Conservation (phyloP, 2,113 vertebrate species). For the Dendrocopos noguchii region DNA sequence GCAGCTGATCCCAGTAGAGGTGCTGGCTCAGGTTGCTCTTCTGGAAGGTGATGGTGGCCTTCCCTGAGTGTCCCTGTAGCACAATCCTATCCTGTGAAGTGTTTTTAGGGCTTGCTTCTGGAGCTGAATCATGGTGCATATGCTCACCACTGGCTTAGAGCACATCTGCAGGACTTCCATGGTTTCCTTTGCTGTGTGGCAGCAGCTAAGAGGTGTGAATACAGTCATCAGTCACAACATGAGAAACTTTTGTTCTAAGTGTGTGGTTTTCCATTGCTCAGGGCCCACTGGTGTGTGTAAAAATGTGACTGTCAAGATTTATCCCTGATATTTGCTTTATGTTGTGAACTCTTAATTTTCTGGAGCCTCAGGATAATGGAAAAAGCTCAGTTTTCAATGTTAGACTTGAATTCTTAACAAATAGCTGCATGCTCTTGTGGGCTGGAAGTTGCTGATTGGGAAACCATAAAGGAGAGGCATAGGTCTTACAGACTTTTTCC, state of each 20-base stretch:
- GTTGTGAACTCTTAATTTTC: background rate
- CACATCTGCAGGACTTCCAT: rapidly evolving
- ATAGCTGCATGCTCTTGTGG: rapidly evolving
- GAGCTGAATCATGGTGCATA: background rate
- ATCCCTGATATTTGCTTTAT: background rate
- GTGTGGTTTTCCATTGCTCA: background rate
- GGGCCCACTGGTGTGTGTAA: background rate
- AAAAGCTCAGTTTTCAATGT: background rate
- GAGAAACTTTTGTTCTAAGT: background rate
- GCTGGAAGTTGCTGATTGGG: background rate
- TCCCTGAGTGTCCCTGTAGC: background rate
- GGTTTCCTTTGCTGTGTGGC: background rate
- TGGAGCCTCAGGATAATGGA: background rate
- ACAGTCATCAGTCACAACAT: background rate
- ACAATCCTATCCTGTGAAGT: rapidly evolving
- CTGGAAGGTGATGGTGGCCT: background rate
- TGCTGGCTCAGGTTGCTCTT: background rate
- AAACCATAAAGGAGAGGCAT: background rate
- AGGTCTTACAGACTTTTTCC: no score
- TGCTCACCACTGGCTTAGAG: background rate
- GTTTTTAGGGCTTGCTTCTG: rapidly evolving
- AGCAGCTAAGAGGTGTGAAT: rapidly evolving
- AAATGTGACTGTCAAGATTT: background rate
- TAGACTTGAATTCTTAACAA: background rate
- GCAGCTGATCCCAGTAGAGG: rapidly evolving